Percentiles rank a stretch among this genome's conserved stretches.
These are phyloP conservation scores for Ostrea edulis DNA, from an alignment of 1,140 invertebrate genomes.

Conservation along the genomic window DNA sequence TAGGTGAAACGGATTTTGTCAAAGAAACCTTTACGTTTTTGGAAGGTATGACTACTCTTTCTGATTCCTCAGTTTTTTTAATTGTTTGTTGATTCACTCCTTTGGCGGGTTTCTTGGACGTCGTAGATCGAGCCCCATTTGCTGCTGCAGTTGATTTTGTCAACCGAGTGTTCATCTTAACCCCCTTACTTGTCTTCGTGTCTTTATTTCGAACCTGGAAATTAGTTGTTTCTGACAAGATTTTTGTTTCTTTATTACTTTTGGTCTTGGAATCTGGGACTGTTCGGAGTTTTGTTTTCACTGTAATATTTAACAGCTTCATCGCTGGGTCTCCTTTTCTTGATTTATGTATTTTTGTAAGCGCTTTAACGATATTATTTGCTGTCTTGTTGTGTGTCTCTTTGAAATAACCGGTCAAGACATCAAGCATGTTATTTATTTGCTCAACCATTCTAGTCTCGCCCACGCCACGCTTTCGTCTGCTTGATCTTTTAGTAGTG, in stretches of 20 bases:
- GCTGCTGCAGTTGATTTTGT: background rate
- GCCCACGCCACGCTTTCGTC: background rate
- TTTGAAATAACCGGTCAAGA: constrained; percentile 20
- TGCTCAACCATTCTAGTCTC: constrained; percentile 1
- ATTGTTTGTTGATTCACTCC: background rate
- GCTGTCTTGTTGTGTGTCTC: constrained; percentile 15
- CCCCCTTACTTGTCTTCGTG: background rate
- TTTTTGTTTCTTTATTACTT: background rate
- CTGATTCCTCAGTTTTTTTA: background rate
- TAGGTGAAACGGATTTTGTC: background rate
- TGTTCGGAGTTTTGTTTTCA: background rate
- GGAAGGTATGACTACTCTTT: background rate
- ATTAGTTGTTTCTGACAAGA: background rate
- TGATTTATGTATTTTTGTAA: background rate
- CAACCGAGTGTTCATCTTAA: background rate
- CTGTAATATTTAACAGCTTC: constrained; percentile 1
- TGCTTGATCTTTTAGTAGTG: background rate
- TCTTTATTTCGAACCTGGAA: background rate
- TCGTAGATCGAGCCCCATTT: background rate
- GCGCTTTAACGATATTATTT: constrained; percentile 5
- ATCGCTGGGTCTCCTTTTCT: background rate
- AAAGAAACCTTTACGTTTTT: background rate
- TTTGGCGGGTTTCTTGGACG: background rate
- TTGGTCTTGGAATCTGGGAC: background rate
- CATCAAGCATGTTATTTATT: constrained; percentile 5